These are phyloP conservation scores for Amphiprion clarkii DNA, from an alignment of 2,797 vertebrate species.

Conservation along the genomic window DNA sequence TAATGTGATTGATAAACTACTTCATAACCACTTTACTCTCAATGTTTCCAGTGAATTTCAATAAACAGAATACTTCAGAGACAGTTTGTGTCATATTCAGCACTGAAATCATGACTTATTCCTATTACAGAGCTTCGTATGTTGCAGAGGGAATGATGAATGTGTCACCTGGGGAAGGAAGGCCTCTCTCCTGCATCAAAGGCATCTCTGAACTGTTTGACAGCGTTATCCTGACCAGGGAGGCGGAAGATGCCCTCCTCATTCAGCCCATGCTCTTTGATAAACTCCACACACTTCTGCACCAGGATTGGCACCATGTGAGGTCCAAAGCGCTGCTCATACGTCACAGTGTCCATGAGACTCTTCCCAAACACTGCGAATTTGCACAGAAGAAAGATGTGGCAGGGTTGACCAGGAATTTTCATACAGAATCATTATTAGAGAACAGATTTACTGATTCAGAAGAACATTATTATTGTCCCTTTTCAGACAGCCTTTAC, in stretches of 20 bases:
- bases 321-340: constrained; percentile 90
- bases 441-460: neutral
- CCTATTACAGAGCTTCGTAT: neutral
- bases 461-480: neutral
- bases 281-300: constrained; percentile 93
- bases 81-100: no score
- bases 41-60: constrained; percentile 2
- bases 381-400: neutral
- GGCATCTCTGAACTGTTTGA: constrained; percentile 92
- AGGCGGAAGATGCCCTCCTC: constrained; percentile 98
- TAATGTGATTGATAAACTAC: neutral
- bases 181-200: constrained; percentile 96
- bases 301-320: constrained; percentile 93
- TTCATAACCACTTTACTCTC: neutral
- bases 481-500: neutral
- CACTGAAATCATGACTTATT: neutral
- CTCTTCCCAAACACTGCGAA: constrained; percentile 90
- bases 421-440: neutral
- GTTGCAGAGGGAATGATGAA: neutral
- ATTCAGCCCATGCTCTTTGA: constrained; percentile 87
- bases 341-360: constrained; percentile 89
- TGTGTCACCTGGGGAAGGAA: constrained; percentile 89
- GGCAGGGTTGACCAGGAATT: neutral
- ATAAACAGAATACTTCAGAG: neutral
- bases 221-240: constrained; percentile 95